Conservation (phyloP, 1,140 invertebrate species). For the Spodoptera frugiperda region DNA sequence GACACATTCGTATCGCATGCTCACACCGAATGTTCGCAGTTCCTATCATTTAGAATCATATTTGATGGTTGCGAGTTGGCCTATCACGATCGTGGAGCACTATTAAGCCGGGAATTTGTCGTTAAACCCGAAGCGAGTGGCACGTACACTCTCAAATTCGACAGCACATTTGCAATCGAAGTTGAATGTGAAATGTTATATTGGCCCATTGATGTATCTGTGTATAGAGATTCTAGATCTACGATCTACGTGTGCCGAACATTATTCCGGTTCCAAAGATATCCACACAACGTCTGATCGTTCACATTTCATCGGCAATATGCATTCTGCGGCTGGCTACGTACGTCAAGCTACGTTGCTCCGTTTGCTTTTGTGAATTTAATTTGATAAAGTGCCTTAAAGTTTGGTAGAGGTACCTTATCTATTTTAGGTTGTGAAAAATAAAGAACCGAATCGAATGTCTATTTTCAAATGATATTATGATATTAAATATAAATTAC, state of each 20-base stretch:
- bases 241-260: not conserved
- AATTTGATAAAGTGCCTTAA: constrained; percentile 23
- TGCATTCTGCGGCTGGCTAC: not conserved
- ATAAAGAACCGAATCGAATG: too few species aligned
- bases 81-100: constrained; percentile 35
- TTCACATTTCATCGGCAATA: not conserved
- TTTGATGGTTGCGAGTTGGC: constrained; percentile 26
- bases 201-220: not conserved
- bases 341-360: constrained; percentile 1
- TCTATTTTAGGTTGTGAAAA: too few species aligned
- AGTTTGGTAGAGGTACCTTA: too few species aligned
- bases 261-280: constrained; percentile 1
- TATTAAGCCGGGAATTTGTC: constrained; percentile 38
- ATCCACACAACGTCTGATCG: not conserved
- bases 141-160: constrained; percentile 33
- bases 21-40: constrained; percentile 17
- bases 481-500: too few species aligned
- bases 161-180: constrained; percentile 38
- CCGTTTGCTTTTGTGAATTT: constrained; percentile 14
- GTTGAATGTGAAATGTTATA: constrained; percentile 35
- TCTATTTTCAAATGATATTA: too few species aligned
- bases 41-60: constrained; percentile 17
- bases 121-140: constrained; percentile 25
- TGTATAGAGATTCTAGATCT: not conserved
- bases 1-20: not conserved